Percentiles rank a stretch among this genome's conserved stretches.
These are phyloP conservation scores for Drosophila rufa DNA, from an alignment of 1,140 invertebrate species.

Conservation along the genomic window DNA sequence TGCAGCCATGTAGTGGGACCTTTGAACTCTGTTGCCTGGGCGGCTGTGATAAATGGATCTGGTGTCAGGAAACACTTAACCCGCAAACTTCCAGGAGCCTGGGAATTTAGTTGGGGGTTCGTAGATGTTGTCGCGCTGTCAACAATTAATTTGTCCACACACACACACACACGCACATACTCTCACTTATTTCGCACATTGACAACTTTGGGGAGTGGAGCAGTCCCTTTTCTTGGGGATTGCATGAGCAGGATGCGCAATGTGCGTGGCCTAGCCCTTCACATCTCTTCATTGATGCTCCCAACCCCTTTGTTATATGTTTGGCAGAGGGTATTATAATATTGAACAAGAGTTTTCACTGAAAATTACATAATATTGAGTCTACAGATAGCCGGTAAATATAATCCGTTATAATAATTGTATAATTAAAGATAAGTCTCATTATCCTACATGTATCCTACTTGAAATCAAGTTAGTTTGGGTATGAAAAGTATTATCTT, in stretches of 20 bases:
- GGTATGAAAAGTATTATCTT: too few species aligned
- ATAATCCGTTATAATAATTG: too few species aligned
- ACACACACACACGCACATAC: constrained; percentile 9
- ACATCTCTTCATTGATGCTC: background rate
- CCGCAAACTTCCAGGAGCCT: constrained; percentile 31
- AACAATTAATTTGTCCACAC: constrained; percentile 73
- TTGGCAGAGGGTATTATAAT: background rate
- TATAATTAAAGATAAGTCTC: background rate
- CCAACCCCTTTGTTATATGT: background rate
- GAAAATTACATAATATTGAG: background rate
- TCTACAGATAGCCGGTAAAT: too few species aligned
- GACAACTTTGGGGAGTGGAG: constrained; percentile 21
- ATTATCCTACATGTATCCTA: background rate
- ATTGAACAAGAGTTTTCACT: background rate
- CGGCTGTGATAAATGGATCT: constrained; percentile 59
- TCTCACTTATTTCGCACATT: constrained; percentile 17
- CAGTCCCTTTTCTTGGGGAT: constrained; percentile 8
- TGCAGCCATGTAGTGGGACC: constrained; percentile 15
- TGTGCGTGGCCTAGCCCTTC: constrained; percentile 3
- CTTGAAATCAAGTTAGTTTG: too few species aligned
- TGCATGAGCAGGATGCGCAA: constrained; percentile 41
- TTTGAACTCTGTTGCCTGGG: constrained; percentile 50
- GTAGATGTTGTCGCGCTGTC: constrained; percentile 61
- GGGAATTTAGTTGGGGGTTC: constrained; percentile 24
- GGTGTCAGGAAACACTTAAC: constrained; percentile 61